phyloP scores from a whole-genome alignment of 1,140 invertebrate species.

The Mizuhopecten yessoensis region DNA sequence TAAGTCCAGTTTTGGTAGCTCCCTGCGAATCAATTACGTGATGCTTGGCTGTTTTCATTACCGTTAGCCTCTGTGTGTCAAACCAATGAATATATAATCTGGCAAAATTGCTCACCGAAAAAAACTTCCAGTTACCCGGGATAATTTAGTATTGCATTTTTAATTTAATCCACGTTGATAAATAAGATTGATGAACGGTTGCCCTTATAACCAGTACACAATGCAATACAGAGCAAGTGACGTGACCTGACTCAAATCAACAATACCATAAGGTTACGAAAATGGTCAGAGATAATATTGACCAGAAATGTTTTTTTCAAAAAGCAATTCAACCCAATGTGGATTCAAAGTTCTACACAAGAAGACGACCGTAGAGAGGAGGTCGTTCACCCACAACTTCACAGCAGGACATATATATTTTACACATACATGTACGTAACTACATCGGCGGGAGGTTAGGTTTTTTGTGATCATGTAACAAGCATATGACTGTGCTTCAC shows the following conservation, averaged over 20 bases:
- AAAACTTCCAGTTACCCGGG: not conserved
- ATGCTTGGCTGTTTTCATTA: not conserved
- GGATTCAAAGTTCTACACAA: too few species aligned
- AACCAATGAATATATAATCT: constrained; percentile 17
- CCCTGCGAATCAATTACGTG: not conserved
- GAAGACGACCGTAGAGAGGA: too few species aligned
- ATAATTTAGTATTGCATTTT: not conserved
- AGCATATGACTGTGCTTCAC: too few species aligned
- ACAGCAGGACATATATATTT: too few species aligned
- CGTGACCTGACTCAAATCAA: not conserved
- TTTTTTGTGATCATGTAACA: too few species aligned
- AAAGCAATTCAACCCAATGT: too few species aligned
- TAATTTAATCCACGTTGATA: not conserved
- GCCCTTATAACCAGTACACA: not conserved
- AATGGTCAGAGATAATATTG: too few species aligned
- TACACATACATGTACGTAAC: too few species aligned
- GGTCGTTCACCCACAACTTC: too few species aligned
- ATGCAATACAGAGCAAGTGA: not conserved
- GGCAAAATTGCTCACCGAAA: not conserved
- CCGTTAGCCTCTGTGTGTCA: not conserved
- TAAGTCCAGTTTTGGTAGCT: constrained; percentile 8
- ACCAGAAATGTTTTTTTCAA: too few species aligned
- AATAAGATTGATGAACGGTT: not conserved
- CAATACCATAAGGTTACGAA: too few species aligned
- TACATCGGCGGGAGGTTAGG: too few species aligned